These are phyloP conservation scores for Tragopan temminckii DNA, from an alignment of 2,797 vertebrate genomes.

Conservation along the genomic window DNA sequence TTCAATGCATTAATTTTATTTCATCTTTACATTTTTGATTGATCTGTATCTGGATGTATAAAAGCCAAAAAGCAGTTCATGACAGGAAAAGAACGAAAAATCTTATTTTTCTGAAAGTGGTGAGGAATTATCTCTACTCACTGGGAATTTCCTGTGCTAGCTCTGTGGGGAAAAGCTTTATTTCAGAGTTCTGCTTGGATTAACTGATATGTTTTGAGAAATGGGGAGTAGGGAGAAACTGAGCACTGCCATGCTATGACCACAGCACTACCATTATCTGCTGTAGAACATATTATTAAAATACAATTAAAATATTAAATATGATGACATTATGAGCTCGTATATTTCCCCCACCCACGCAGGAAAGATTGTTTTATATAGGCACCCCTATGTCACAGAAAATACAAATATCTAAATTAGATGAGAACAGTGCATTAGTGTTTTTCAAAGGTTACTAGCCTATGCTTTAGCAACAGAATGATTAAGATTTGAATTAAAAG, in stretches of 20 bases:
- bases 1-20: neutral
- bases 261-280: neutral
- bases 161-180: neutral
- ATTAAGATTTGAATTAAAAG: neutral
- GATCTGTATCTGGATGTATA: neutral
- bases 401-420: neutral
- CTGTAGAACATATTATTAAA: neutral
- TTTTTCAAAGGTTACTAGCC: neutral
- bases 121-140: neutral
- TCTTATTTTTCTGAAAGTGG: neutral
- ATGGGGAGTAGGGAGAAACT: neutral
- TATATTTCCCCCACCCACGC: neutral
- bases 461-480: neutral
- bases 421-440: neutral
- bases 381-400: fast-evolving
- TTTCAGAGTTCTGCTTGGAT: neutral
- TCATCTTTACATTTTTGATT: neutral
- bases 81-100: neutral
- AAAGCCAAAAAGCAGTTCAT: neutral
- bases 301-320: neutral
- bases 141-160: neutral
- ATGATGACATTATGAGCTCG: fast-evolving
- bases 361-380: neutral
- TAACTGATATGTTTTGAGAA: fast-evolving
- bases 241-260: neutral